phyloP scores from a whole-genome alignment of 2,113 vertebrate genomes.

The Axis porcinus region DNA sequence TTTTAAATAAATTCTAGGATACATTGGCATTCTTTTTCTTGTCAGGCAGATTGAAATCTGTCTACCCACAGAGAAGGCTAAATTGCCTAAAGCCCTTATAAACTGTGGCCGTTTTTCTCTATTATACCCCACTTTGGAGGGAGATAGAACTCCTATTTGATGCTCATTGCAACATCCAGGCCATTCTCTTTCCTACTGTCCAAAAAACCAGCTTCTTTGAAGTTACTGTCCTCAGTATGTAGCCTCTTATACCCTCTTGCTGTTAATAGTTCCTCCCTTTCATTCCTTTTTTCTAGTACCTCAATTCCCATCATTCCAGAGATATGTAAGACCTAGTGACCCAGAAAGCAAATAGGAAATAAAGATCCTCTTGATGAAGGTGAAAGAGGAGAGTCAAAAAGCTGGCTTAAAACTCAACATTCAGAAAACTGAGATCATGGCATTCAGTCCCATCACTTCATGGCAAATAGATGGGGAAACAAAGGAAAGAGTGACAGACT shows the following conservation, averaged over 20 bases:
- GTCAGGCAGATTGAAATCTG: not conserved
- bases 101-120: not conserved
- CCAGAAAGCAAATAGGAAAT: not conserved
- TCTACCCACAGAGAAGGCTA: not conserved
- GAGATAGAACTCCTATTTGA: not conserved
- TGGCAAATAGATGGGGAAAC: not conserved
- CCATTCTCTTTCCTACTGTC: not conserved
- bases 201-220: not conserved
- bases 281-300: not conserved
- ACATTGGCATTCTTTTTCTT: not conserved
- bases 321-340: not conserved
- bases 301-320: not conserved
- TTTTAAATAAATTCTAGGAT: not conserved
- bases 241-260: not conserved
- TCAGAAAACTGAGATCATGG: not conserved
- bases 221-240: not conserved
- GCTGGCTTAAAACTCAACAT: not conserved
- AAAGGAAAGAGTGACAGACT: not conserved
- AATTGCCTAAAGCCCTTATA: not conserved
- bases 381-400: not conserved
- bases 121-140: not conserved
- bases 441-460: not conserved
- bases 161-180: not conserved
- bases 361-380: not conserved
- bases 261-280: not conserved